phyloP scores from a whole-genome alignment of 1,140 invertebrate genomes.

The Ctenoplectra terminalis region DNA sequence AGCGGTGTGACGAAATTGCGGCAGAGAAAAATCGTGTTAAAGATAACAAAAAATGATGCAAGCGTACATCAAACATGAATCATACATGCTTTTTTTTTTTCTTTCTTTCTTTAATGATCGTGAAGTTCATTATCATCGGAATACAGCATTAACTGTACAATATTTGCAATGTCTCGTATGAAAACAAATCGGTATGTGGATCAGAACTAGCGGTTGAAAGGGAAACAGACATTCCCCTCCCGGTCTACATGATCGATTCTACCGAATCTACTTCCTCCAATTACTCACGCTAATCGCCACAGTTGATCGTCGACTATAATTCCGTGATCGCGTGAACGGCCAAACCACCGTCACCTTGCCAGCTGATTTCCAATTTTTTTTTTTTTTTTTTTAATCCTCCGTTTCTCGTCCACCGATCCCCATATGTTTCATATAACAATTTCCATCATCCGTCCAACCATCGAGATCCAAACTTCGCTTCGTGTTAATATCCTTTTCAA shows the following conservation, averaged over 20 bases:
- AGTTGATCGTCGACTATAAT: not conserved
- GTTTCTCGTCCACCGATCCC: not conserved
- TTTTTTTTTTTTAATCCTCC: not conserved
- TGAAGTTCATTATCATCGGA: too few species aligned
- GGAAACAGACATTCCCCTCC: not conserved
- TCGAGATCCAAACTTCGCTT: not conserved
- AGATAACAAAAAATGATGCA: not conserved
- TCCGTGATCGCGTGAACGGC: not conserved
- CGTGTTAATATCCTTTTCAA: not conserved
- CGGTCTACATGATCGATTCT: not conserved
- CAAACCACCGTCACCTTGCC: not conserved
- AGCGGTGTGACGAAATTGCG: not conserved
- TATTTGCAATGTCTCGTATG: not conserved
- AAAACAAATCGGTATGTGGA: not conserved
- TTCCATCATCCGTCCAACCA: not conserved
- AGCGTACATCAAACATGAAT: not conserved
- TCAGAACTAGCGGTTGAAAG: not conserved
- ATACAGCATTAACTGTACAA: not conserved
- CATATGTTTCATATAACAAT: not conserved
- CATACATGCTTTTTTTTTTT: not conserved
- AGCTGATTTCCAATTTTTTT: conserved; percentile 13
- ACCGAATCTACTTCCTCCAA: conserved; percentile 19
- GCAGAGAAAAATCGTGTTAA: not conserved
- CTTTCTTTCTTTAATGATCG: not conserved
- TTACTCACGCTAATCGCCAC: conserved; percentile 45